Base-by-base conservation (phyloP, 2,797 vertebrate species). In the Acipenser oxyrinchus region DNA sequence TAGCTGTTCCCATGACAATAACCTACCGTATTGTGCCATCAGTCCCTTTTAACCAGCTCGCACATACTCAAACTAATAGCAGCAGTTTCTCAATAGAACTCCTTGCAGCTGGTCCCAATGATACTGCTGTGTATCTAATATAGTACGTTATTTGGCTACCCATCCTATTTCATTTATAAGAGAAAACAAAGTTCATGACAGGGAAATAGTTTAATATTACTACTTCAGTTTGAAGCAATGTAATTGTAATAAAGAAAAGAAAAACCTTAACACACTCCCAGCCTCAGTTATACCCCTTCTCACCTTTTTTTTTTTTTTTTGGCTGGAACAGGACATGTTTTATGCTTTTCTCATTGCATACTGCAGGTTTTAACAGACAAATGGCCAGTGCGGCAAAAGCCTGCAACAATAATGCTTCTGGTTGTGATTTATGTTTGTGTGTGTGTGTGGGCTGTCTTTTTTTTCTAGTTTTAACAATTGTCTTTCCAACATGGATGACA, bases 61-160 rank as follows among this genome's bases (percentile, higher is more conserved):
- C 23, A 37, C 23, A 37, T 2, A 37, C 23, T 37, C 23, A 37
- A 37, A 37, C 23, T 37, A 37, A 37, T 37, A 37, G 23, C 23
- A 37, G 23, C 2, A 37, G 23, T 37, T 37, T 37, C 23, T 37
- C 23, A 37, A 37, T 37, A 37, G 23, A 37, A 37, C 23, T 37
- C 23, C 23, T 4, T 37, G 23, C 23, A 37, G 23, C 2, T 37
- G 4, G 23, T 37, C 23, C 23, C 23, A 37, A 37, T 37, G 23
- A 37, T 37, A 37, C 72, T 63, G 68, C 60, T 57, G 66, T 67
- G 70, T 66, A 59, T 49, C 51, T 49, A 51, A 51, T 55, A 68
- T 49, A 66, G 59, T 2, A 4, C 3, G 23, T 37, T 37, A 2
- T 37, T 37, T 37, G 23, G 23, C 23, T 37, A 37, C 4, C 23